Percentiles rank a stretch among this genome's conserved stretches.
phyloP scores from a whole-genome alignment of 2,888 invertebrate genomes.

The Tenthredo amoena region DNA sequence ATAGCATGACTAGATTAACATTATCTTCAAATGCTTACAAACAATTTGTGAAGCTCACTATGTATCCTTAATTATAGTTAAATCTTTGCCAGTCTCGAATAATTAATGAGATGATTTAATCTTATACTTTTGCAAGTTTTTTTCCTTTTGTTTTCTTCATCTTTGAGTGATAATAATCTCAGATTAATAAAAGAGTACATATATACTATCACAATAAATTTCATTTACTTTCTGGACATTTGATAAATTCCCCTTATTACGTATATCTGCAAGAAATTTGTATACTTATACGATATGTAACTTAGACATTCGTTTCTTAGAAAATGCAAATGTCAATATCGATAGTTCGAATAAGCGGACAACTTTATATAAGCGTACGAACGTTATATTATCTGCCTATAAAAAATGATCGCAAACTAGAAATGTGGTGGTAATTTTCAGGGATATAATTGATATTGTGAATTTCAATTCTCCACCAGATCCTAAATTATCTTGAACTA shows the following conservation, averaged over 20 bases:
- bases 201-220: constrained; percentile 49
- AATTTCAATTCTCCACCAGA: constrained; percentile 62
- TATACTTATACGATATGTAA: constrained; percentile 10
- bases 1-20: background rate
- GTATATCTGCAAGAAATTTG: constrained; percentile 40
- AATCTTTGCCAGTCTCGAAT: constrained; percentile 29
- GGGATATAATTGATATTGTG: background rate
- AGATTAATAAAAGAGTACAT: background rate
- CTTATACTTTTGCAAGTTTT: background rate
- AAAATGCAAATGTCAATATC: constrained; percentile 30
- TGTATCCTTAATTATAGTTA: constrained; percentile 25
- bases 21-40: constrained; percentile 23
- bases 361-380: background rate
- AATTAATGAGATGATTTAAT: background rate
- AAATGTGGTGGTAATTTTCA: constrained; percentile 1
- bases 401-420: constrained; percentile 9
- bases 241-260: constrained; percentile 23
- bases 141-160: background rate
- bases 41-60: constrained; percentile 27
- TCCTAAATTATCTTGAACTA: constrained; percentile 83
- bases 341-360: constrained; percentile 20
- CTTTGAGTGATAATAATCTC: background rate
- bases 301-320: constrained; percentile 21
- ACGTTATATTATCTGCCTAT: constrained; percentile 36
- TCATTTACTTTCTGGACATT: constrained; percentile 50